Evolutionary conservation across 2,113 vertebrate species (phyloP).

Genomic region (Coracopsis vasa): DNA sequence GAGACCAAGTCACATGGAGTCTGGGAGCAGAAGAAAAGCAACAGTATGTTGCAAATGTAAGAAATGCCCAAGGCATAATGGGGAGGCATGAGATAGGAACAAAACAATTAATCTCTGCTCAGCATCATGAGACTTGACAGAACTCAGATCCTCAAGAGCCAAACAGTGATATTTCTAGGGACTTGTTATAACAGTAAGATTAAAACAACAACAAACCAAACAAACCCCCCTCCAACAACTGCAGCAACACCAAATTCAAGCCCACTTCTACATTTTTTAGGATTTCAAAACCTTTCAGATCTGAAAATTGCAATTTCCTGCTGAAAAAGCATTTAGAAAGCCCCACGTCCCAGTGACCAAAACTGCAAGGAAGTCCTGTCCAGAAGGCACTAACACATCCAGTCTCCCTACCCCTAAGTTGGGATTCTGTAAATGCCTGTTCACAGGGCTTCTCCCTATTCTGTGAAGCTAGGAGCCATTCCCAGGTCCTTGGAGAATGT

Average conservation of each 20-base stretch:
- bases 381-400: background rate
- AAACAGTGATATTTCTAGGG: background rate
- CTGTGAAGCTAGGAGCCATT: background rate
- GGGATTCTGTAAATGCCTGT: background rate
- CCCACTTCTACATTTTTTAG: background rate
- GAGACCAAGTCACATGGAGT: background rate
- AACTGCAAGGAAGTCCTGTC: background rate
- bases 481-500: background rate
- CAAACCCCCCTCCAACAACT: background rate
- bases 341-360: background rate
- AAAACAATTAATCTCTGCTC: background rate
- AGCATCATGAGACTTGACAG: background rate
- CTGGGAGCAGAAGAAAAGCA: background rate
- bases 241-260: background rate
- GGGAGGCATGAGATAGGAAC: background rate
- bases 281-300: background rate
- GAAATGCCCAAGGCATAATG: background rate
- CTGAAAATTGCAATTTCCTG: background rate
- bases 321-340: background rate
- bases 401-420: background rate
- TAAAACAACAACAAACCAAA: background rate
- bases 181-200: background rate
- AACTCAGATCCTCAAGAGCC: background rate
- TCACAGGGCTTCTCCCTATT: background rate
- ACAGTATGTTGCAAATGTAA: background rate